Conservation (phyloP, 2,888 invertebrate species). For the Dicranocentrus wangi region DNA sequence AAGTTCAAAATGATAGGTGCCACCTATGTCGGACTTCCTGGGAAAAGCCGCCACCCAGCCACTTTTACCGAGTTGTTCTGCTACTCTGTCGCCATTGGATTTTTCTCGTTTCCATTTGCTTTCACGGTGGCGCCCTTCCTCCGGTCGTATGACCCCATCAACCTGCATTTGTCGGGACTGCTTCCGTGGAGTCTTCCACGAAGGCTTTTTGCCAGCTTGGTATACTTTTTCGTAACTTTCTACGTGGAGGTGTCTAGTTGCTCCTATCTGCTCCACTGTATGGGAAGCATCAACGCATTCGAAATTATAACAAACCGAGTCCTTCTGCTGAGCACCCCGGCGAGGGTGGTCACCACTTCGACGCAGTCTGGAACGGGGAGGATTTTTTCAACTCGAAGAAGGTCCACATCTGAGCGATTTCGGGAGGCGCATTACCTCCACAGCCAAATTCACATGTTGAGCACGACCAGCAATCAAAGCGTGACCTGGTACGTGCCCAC, state of each 20-base stretch:
- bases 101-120: background rate
- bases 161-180: background rate
- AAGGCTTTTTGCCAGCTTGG: background rate
- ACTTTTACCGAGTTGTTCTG: conserved; percentile 27
- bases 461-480: conserved; percentile 24
- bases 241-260: background rate
- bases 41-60: background rate
- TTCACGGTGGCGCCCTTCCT: background rate
- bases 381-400: too few relatives aligned
- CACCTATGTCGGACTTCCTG: background rate
- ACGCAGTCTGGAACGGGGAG: too few relatives aligned
- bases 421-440: background rate
- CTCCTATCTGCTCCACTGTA: conserved; percentile 7
- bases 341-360: background rate
- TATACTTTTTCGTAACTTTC: background rate
- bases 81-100: conserved; percentile 6
- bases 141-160: conserved; percentile 15
- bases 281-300: conserved; percentile 14
- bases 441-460: conserved; percentile 18
- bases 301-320: conserved; percentile 9
- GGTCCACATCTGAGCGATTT: background rate
- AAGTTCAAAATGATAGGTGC: conserved; percentile 4
- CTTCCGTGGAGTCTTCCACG: background rate
- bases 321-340: background rate
- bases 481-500: conserved; percentile 17